phyloP scores from a whole-genome alignment of 2,797 vertebrate genomes.

The Vipera latastei region DNA sequence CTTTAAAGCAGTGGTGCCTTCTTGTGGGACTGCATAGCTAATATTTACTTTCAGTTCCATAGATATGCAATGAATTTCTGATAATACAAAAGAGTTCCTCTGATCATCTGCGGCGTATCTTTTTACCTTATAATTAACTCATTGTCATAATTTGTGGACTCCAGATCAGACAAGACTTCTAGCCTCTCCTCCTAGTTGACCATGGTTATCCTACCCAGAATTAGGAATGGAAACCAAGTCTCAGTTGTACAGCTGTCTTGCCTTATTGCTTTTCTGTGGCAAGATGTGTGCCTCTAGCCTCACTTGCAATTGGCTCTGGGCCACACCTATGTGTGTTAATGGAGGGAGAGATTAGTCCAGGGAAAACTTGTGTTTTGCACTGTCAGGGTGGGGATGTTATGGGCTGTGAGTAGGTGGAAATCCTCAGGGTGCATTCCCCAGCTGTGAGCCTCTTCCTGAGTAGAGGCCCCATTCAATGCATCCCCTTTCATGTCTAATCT shows the following conservation, averaged over 20 bases:
- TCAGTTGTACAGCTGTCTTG: not conserved
- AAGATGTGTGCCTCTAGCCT: not conserved
- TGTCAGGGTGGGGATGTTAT: slow-evolving; percentile 1
- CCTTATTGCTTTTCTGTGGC: not conserved
- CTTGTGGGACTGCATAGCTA: not conserved
- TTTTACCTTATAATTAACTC: not conserved
- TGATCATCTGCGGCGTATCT: not conserved
- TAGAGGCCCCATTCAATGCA: slow-evolving; percentile 13
- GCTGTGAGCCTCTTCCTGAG: slow-evolving; percentile 28
- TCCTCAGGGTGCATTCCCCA: slow-evolving; percentile 19
- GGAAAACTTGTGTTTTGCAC: not conserved
- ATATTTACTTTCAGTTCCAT: not conserved
- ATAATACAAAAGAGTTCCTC: not conserved
- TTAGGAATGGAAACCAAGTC: not conserved
- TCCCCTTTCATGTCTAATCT: slow-evolving; percentile 32
- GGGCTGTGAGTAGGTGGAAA: slow-evolving; percentile 1
- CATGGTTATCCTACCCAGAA: no score
- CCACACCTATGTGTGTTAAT: not conserved
- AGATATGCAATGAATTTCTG: not conserved
- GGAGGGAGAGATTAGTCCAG: not conserved
- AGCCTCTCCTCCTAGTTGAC: not conserved
- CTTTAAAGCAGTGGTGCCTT: not conserved
- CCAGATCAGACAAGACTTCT: not conserved
- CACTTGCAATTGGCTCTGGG: not conserved
- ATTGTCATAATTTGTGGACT: not conserved